phyloP scores from a whole-genome alignment of 2,888 invertebrate genomes.

The Aporophyla lueneburgensis region DNA sequence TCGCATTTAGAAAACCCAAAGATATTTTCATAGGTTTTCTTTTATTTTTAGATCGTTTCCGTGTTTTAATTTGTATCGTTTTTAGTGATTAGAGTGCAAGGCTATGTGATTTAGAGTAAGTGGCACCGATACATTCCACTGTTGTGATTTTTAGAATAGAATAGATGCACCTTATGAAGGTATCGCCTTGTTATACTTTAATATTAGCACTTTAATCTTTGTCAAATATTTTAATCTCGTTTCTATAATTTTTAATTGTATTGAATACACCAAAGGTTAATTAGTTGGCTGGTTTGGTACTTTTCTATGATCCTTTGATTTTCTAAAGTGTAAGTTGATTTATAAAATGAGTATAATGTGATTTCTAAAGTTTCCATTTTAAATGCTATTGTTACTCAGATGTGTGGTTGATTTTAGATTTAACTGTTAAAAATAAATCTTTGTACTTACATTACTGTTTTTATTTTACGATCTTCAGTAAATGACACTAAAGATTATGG shows the following conservation, averaged over 20 bases:
- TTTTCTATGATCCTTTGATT: slow-evolving; percentile 69
- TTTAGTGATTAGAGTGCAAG: slow-evolving; percentile 76
- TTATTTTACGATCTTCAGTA: slow-evolving; percentile 7
- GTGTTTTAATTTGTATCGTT: slow-evolving; percentile 72
- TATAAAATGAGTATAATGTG: slow-evolving; percentile 69
- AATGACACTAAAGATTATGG: too few species aligned
- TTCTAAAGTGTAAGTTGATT: slow-evolving; percentile 70
- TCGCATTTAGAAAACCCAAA: slow-evolving; percentile 85
- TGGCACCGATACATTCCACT: slow-evolving; percentile 87
- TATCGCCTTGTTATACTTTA: slow-evolving; percentile 60
- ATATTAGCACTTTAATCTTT: slow-evolving; percentile 67
- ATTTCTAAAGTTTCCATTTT: slow-evolving; percentile 73
- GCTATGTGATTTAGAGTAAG: slow-evolving; percentile 89
- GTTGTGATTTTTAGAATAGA: slow-evolving; percentile 87
- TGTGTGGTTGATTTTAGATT: slow-evolving; percentile 81
- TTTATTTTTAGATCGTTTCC: slow-evolving; percentile 70
- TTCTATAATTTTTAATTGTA: slow-evolving; percentile 71
- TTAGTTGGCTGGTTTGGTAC: slow-evolving; percentile 63
- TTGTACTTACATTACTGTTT: slow-evolving; percentile 69
- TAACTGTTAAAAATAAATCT: slow-evolving; percentile 84
- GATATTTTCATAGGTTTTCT: slow-evolving; percentile 78
- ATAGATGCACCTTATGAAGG: slow-evolving; percentile 78
- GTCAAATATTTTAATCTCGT: slow-evolving; percentile 65
- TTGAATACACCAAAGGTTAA: slow-evolving; percentile 75
- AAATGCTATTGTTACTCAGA: slow-evolving; percentile 75